phyloP scores from a whole-genome alignment of 2,888 invertebrate species.

The Noctua pronuba region DNA sequence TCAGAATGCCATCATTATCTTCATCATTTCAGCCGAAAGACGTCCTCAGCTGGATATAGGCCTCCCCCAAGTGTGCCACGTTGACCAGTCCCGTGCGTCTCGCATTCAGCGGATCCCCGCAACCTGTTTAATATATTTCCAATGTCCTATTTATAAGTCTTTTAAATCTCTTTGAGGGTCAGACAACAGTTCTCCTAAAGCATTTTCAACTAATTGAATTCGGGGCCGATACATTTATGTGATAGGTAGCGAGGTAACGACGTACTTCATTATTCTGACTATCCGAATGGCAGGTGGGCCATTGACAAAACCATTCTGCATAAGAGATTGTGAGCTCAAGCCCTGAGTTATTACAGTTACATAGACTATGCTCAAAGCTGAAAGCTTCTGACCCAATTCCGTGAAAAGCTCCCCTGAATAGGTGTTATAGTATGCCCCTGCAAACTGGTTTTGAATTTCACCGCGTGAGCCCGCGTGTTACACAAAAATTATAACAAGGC shows the following conservation, averaged over 20 bases:
- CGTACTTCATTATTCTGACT: constrained; percentile 13
- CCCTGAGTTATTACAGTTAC: constrained; percentile 45
- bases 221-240: not conserved
- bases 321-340: constrained; percentile 33
- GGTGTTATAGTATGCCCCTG: not conserved
- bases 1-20: too few relatives aligned
- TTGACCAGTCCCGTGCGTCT: too few relatives aligned
- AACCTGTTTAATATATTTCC: too few relatives aligned
- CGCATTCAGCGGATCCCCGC: too few relatives aligned
- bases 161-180: too few relatives aligned
- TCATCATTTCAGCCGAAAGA: too few relatives aligned
- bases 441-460: constrained; percentile 33
- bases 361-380: constrained; percentile 40
- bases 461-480: constrained; percentile 13
- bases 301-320: constrained; percentile 23
- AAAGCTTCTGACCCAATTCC: constrained; percentile 45
- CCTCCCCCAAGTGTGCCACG: too few relatives aligned
- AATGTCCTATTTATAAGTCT: too few relatives aligned
- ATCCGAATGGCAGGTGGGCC: constrained; percentile 8
- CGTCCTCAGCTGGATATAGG: too few relatives aligned
- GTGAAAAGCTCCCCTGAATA: constrained; percentile 45
- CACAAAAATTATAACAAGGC: constrained; percentile 22
- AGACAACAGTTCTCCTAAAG: not conserved
- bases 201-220: not conserved
- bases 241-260: not conserved